phyloP scores from a whole-genome alignment of 2,888 invertebrate genomes.

The Gerris lacustris region DNA sequence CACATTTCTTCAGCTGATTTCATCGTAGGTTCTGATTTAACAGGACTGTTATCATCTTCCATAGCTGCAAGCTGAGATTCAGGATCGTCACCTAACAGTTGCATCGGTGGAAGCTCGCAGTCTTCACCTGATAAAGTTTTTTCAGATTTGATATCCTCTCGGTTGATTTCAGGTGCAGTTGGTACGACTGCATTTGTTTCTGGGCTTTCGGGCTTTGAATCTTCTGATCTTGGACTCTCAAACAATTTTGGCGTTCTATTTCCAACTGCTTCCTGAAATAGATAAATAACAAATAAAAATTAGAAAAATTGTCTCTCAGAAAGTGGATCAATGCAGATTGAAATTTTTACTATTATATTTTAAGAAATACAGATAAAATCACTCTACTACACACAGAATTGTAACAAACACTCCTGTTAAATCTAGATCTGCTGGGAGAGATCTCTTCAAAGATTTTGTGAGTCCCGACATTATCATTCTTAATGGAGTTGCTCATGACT shows the following conservation, averaged over 20 bases:
- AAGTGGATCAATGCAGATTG: too few relatives aligned
- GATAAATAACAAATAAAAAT: background rate
- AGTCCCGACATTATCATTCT: too few relatives aligned
- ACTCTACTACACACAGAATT: too few relatives aligned
- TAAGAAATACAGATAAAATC: too few relatives aligned
- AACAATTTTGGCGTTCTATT: background rate
- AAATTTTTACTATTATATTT: too few relatives aligned
- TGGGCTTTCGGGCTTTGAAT: background rate
- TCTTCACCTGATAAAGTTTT: background rate
- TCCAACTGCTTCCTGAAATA: background rate
- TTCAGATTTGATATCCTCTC: background rate
- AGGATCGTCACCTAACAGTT: background rate
- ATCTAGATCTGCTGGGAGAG: too few relatives aligned
- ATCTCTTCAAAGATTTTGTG: too few relatives aligned
- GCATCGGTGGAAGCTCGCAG: background rate
- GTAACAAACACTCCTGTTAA: too few relatives aligned
- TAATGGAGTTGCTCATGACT: too few relatives aligned
- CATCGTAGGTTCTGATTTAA: conserved; percentile 19
- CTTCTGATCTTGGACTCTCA: background rate
- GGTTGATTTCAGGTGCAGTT: background rate
- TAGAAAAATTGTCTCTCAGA: background rate
- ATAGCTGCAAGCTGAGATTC: conserved; percentile 3
- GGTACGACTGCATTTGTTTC: background rate
- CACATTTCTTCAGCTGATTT: conserved; percentile 17
- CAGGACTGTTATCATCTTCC: background rate